Base-by-base conservation (phyloP, 1,140 invertebrate species). In the Brachystomella parvula region DNA sequence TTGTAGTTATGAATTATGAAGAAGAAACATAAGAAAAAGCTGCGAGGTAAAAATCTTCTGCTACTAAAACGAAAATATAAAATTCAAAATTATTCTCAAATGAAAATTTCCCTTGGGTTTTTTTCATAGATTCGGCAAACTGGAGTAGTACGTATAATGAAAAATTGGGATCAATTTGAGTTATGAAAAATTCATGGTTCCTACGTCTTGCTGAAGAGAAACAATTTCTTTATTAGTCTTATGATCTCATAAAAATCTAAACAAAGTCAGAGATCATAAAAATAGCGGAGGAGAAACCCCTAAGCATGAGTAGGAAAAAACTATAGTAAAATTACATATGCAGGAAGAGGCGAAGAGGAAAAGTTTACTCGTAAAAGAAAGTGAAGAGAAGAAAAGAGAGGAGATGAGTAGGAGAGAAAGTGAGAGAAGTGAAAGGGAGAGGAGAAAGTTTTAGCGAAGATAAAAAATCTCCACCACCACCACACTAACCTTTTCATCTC, bases 231-330 rank as follows among this genome's bases (percentile, higher is more conserved):
- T 53, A 53, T 53, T 53, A n/a, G n/a, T n/a, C n/a, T n/a, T n/a
- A 53, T 24, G 49, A 53, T 53, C 49, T 53, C 49, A 53, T 53
- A 53, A 53, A 53, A 53, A 53, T 53, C 49, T 53, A 53, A 53
- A 53, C 49, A 53, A 53, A 53, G 49, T 53, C 49, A 19, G 15
- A 53, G 21, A 12, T 53, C 49, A 24, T 39, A 39, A 39, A 39
- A 19, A 19, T 9, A 39, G 6, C 19, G 35, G 19, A 39, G 35
- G 35, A 39, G 6, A n/a, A n/a, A n/a, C n/a, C n/a, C n/a, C n/a
- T n/a, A n/a, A n/a, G n/a, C n/a, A n/a, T n/a, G n/a, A n/a, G n/a
- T n/a, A n/a, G n/a, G n/a, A n/a, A n/a, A n/a, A n/a, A n/a, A n/a
- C n/a, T n/a, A n/a, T n/a, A n/a, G n/a, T n/a, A 24, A 53, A 53